phyloP scores from a whole-genome alignment of 2,797 vertebrate species.

The Perodicticus potto region DNA sequence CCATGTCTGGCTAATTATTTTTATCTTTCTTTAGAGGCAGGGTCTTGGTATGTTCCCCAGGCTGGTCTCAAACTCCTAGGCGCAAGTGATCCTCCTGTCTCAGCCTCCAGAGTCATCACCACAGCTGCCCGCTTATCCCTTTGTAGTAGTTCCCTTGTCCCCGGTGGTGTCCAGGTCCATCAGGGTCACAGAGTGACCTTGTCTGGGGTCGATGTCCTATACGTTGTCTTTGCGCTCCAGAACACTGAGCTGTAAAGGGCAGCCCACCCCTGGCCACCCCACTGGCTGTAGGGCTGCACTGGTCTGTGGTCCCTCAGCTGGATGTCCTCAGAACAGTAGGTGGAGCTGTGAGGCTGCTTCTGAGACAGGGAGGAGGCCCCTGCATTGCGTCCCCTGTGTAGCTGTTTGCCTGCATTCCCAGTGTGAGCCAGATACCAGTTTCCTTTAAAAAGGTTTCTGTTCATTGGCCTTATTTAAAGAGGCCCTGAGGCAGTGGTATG shows the following conservation, averaged over 20 bases:
- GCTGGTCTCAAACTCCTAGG: neutral
- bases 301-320: rapidly evolving
- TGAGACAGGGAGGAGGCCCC: rapidly evolving
- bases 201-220: neutral
- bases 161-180: neutral
- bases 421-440: rapidly evolving
- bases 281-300: neutral
- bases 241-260: rapidly evolving
- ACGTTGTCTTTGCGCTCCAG: neutral
- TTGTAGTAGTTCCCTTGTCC: neutral
- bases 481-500: rapidly evolving
- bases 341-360: neutral
- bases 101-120: neutral
- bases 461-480: neutral
- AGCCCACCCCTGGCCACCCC: neutral
- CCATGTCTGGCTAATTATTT: too few species aligned
- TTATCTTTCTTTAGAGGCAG: too few species aligned
- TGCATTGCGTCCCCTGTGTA: too few species aligned
- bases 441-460: neutral
- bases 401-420: rapidly evolving
- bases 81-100: neutral
- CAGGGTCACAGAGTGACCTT: too few species aligned
- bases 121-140: neutral
- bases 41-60: neutral
- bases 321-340: neutral